These are phyloP conservation scores for Zootermopsis nevadensis DNA, from an alignment of 2,888 invertebrate species.

Conservation along the genomic window DNA sequence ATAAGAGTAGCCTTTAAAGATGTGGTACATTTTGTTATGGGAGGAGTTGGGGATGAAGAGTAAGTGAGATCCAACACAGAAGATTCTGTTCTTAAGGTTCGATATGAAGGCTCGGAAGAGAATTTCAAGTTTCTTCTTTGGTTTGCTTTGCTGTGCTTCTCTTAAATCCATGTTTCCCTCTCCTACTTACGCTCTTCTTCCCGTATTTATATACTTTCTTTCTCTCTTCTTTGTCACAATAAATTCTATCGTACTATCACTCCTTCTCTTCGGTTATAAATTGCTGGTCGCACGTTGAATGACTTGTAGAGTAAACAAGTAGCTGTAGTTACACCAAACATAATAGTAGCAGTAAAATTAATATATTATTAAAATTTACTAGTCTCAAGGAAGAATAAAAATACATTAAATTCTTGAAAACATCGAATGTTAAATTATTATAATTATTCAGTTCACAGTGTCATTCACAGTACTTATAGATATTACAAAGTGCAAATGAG, in stretches of 20 bases:
- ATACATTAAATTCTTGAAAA: no score
- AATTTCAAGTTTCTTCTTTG: constrained; percentile 32
- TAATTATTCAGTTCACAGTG: no score
- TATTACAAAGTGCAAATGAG: no score
- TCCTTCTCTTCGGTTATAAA: background rate
- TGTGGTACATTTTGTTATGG: constrained; percentile 32
- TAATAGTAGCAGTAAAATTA: background rate
- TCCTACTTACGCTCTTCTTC: no score
- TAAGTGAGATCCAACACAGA: background rate
- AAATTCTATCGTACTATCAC: constrained; percentile 54
- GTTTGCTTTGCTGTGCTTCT: constrained; percentile 33
- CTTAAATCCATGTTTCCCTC: constrained; percentile 23
- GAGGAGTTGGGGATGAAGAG: background rate
- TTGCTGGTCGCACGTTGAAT: constrained; percentile 7
- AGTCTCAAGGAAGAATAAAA: no score
- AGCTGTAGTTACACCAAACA: constrained; percentile 56
- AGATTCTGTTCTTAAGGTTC: constrained; percentile 39
- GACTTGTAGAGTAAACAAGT: no score
- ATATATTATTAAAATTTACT: no score
- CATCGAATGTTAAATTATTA: no score
- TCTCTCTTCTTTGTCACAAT: constrained; percentile 8
- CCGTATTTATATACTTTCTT: background rate
- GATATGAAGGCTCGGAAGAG: constrained; percentile 30
- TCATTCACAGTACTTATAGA: no score
- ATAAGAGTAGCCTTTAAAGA: constrained; percentile 23